Percentiles rank a stretch among this genome's conserved stretches.
These are phyloP conservation scores for Carassius carassius DNA, from an alignment of 2,113 vertebrate species.

Conservation along the genomic window DNA sequence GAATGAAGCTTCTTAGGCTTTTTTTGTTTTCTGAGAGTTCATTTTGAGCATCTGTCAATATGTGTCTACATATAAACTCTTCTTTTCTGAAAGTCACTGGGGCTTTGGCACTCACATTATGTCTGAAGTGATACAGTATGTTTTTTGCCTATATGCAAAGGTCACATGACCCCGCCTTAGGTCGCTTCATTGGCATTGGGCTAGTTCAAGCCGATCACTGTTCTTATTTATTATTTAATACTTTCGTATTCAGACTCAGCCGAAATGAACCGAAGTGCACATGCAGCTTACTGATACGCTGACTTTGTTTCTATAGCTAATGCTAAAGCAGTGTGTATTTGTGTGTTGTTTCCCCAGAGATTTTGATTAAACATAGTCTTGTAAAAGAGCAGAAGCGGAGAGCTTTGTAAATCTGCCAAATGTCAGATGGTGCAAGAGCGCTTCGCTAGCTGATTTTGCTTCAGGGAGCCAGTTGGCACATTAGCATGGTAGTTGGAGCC, in stretches of 20 bases:
- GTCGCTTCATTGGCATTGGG: slow-evolving; percentile 32
- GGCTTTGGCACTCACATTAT: slow-evolving; percentile 27
- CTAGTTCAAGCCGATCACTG: slow-evolving; percentile 48
- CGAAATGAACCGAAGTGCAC: slow-evolving; percentile 6
- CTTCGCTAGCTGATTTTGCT: slow-evolving; percentile 25
- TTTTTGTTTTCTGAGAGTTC: background rate
- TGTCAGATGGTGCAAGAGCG: slow-evolving; percentile 11
- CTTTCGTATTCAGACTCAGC: slow-evolving; percentile 37
- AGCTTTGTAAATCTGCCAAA: slow-evolving; percentile 45
- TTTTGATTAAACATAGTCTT: slow-evolving; percentile 28
- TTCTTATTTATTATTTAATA: slow-evolving; percentile 39
- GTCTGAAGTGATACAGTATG: slow-evolving; percentile 33
- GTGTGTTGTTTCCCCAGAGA: slow-evolving; percentile 10
- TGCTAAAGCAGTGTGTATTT: slow-evolving; percentile 24
- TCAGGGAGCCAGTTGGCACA: slow-evolving; percentile 5
- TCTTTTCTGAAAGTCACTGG: slow-evolving; percentile 24
- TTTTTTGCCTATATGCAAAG: slow-evolving; percentile 59
- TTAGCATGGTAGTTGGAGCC: slow-evolving; percentile 1
- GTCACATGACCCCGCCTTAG: slow-evolving; percentile 57
- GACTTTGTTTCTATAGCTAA: slow-evolving; percentile 48
- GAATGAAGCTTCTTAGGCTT: slow-evolving; percentile 16
- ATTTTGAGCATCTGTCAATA: slow-evolving; percentile 39
- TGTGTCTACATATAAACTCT: slow-evolving; percentile 31
- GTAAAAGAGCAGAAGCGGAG: slow-evolving; percentile 17
- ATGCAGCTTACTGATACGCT: slow-evolving; percentile 47